Conservation (phyloP, 1,140 invertebrate species). For the Aleiodes sp. region DNA sequence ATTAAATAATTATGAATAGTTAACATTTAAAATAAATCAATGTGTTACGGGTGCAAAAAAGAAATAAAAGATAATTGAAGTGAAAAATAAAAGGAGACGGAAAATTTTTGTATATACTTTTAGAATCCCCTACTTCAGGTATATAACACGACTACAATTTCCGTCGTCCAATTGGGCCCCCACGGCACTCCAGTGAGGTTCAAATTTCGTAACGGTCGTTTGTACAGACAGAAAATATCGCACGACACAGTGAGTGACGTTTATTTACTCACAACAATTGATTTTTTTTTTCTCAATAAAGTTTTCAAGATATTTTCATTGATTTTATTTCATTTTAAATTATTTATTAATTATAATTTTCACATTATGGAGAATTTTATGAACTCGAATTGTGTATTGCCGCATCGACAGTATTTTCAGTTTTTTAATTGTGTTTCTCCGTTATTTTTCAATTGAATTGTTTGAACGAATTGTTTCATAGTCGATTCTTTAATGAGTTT, state of each 20-base stretch:
- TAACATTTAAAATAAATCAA: no score
- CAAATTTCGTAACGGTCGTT: constrained; percentile 40
- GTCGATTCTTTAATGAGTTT: background rate
- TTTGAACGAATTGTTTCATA: no score
- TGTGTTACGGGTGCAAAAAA: no score
- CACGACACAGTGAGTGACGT: constrained; percentile 3
- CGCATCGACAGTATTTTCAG: background rate
- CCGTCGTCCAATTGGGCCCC: constrained; percentile 7
- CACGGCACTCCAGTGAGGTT: constrained; percentile 22
- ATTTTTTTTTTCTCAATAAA: background rate
- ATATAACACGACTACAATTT: background rate
- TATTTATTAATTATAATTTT: no score
- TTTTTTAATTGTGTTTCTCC: background rate
- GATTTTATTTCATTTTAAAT: no score
- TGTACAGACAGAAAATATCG: background rate
- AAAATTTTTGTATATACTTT: constrained; percentile 11
- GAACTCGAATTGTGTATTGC: background rate
- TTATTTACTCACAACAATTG: background rate
- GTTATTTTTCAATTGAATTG: no score
- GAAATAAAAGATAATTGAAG: no score
- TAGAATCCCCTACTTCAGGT: background rate
- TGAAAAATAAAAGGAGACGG: background rate
- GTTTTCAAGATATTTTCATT: background rate
- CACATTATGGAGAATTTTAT: background rate
- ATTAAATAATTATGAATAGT: no score